phyloP scores from a whole-genome alignment of 2,113 vertebrate genomes.

The Seriola aureovittata region DNA sequence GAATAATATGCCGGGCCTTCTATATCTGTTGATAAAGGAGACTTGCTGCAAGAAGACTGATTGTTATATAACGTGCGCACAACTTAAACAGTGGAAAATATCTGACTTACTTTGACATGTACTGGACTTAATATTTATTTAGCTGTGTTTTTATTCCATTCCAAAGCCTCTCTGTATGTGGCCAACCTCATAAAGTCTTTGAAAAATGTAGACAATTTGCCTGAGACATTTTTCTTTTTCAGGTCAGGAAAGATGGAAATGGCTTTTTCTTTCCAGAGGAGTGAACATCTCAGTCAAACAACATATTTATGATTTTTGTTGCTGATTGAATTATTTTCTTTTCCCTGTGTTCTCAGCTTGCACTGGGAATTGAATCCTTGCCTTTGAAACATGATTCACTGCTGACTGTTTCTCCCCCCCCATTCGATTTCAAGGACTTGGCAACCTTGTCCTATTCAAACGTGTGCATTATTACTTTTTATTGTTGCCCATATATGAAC shows the following conservation, averaged over 20 bases:
- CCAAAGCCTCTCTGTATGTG: slow-evolving; percentile 49
- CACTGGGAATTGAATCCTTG: slow-evolving; percentile 77
- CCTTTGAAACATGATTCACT: slow-evolving; percentile 79
- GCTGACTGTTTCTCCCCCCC: slow-evolving; percentile 44
- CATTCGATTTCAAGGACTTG: slow-evolving; percentile 83
- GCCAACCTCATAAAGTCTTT: slow-evolving; percentile 57
- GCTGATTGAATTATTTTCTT: slow-evolving; percentile 83
- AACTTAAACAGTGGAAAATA: slow-evolving; percentile 24
- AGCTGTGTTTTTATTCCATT: slow-evolving; percentile 32
- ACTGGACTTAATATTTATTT: slow-evolving; percentile 22
- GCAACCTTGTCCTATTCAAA: slow-evolving; percentile 82
- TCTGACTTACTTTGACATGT: neutral
- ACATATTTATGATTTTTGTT: slow-evolving; percentile 75
- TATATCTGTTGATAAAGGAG: slow-evolving; percentile 10
- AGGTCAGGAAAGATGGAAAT: slow-evolving; percentile 75
- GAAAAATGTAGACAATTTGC: slow-evolving; percentile 64
- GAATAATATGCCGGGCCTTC: slow-evolving; percentile 23
- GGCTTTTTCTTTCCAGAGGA: slow-evolving; percentile 66
- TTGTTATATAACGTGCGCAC: neutral
- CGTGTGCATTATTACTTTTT: slow-evolving; percentile 78
- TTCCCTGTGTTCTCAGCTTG: slow-evolving; percentile 74
- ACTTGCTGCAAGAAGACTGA: neutral
- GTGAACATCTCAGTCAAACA: slow-evolving; percentile 74
- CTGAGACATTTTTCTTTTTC: slow-evolving; percentile 70
- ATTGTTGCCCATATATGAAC: slow-evolving; percentile 80